Evolutionary conservation across 2,888 invertebrate genomes (phyloP).

Genomic region (Nebria salina): DNA sequence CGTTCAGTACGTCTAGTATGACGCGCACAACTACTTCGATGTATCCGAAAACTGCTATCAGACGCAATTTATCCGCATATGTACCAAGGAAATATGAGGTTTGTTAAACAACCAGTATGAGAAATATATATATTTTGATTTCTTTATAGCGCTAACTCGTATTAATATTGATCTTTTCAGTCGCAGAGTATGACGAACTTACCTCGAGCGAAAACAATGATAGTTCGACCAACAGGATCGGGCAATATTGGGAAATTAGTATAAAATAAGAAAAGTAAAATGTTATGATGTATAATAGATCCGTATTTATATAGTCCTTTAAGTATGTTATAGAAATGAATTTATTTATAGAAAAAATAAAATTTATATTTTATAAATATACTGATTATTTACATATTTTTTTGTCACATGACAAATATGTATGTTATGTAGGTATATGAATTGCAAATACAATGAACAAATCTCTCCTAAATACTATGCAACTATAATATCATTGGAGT

Average conservation of each 20-base stretch:
- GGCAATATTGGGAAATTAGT: slow-evolving; percentile 35
- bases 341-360: slow-evolving; percentile 11
- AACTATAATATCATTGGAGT: no score
- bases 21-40: slow-evolving; percentile 20
- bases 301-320: background rate
- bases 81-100: slow-evolving; percentile 62
- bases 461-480: no score
- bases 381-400: background rate
- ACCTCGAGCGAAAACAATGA: slow-evolving; percentile 59
- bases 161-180: slow-evolving; percentile 54
- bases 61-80: slow-evolving; percentile 57
- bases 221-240: slow-evolving; percentile 53
- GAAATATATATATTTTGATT: background rate
- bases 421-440: no score
- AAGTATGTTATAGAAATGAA: background rate
- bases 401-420: no score
- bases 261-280: slow-evolving; percentile 7
- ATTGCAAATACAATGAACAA: no score
- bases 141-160: background rate
- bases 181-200: slow-evolving; percentile 59
- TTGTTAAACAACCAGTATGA: slow-evolving; percentile 51
- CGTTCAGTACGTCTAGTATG: slow-evolving; percentile 48
- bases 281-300: background rate
- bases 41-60: slow-evolving; percentile 50
- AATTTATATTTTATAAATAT: slow-evolving; percentile 15